Percentiles rank a stretch among this genome's conserved stretches.
Evolutionary conservation across 2,113 vertebrate genomes (phyloP).

Genomic region (Cricetomys ansorgei): DNA sequence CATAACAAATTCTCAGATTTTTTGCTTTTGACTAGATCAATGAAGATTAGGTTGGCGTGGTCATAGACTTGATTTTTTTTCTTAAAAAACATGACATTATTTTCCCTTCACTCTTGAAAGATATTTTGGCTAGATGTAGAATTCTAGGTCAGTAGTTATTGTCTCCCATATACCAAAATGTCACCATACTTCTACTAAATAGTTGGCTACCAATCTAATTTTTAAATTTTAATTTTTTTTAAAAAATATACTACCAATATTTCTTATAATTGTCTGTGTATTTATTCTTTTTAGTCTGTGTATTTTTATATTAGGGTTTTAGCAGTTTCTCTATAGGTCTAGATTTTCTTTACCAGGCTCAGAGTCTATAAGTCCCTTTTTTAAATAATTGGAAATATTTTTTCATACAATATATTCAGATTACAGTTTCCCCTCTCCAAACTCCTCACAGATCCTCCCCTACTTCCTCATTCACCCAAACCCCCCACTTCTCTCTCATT

Average conservation of each 20-base stretch:
- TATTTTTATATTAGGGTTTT: neutral
- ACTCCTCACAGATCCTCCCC: neutral
- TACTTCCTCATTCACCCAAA: neutral
- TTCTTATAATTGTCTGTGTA: neutral
- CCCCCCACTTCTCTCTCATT: neutral
- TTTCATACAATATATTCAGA: neutral
- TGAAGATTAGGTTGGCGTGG: neutral
- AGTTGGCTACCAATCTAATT: neutral
- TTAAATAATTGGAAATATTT: neutral
- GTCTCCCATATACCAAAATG: neutral
- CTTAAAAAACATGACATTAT: neutral
- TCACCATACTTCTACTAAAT: constrained; percentile 8
- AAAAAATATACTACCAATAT: neutral
- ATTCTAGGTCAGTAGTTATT: constrained; percentile 3
- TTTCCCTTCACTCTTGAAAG: constrained; percentile 18
- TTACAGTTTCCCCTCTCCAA: neutral
- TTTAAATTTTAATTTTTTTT: constrained; percentile 41
- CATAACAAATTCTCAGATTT: neutral
- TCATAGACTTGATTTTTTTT: neutral
- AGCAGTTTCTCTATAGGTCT: neutral
- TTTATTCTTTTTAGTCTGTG: too few relatives aligned
- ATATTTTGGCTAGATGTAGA: neutral
- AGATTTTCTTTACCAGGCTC: neutral
- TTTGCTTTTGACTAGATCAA: neutral
- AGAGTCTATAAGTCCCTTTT: neutral